phyloP scores from a whole-genome alignment of 2,797 vertebrate species.

The Pelobates cultripes region DNA sequence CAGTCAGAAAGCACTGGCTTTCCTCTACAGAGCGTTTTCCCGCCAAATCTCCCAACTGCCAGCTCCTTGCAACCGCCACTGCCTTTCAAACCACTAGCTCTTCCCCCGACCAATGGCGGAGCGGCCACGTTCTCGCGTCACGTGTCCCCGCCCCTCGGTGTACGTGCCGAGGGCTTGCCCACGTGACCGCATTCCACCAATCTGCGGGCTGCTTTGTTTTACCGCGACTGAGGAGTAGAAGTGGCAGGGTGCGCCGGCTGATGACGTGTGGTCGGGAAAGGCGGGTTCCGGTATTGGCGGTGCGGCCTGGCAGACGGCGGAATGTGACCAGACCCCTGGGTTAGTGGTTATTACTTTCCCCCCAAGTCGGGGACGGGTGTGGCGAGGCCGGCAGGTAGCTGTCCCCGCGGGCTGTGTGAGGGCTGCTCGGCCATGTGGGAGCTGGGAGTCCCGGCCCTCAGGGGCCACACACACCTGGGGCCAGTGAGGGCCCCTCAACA shows the following conservation, averaged over 20 bases:
- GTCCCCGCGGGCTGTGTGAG: neutral
- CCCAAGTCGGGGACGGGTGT: slow-evolving; percentile 6
- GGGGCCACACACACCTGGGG: neutral
- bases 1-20: no score
- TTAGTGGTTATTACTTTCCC: slow-evolving; percentile 6
- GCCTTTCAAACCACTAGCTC: neutral
- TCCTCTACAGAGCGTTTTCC: neutral
- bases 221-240: slow-evolving; percentile 20
- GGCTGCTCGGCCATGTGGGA: neutral
- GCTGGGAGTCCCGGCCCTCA: neutral
- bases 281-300: slow-evolving; percentile 11
- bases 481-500: neutral
- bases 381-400: slow-evolving; percentile 20
- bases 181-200: neutral
- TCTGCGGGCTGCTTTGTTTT: neutral
- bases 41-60: neutral
- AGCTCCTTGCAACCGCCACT: slow-evolving; percentile 27
- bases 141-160: neutral
- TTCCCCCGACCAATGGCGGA: neutral
- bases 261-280: slow-evolving; percentile 23
- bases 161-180: neutral
- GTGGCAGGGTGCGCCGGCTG: neutral
- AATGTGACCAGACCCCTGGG: neutral
- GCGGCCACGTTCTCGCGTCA: neutral
- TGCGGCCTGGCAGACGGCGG: slow-evolving; percentile 2